phyloP scores from a whole-genome alignment of 2,797 vertebrate species.

The Dromococcyx pavoninus region DNA sequence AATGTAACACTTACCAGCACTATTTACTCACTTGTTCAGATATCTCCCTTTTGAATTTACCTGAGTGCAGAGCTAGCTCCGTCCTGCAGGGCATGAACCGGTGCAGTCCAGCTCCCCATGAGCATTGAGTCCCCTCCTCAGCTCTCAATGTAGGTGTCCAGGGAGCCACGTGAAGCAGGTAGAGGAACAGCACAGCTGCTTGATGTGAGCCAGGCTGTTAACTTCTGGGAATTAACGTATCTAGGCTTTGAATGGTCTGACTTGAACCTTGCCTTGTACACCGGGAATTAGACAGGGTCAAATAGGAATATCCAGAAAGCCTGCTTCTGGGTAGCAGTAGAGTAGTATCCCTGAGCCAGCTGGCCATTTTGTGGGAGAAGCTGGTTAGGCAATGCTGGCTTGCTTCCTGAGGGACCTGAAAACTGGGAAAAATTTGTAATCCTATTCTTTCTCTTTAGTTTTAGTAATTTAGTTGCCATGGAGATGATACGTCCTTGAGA shows the following conservation, averaged over 20 bases:
- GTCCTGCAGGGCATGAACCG: background rate
- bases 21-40: background rate
- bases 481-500: background rate
- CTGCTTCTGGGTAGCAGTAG: background rate
- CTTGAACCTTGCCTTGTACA: background rate
- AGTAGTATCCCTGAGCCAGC: accelerated
- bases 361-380: background rate
- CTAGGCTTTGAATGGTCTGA: background rate
- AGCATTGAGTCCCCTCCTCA: background rate
- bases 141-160: background rate
- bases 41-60: background rate
- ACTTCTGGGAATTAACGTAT: background rate
- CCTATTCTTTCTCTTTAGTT: background rate
- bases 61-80: background rate
- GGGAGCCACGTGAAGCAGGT: background rate
- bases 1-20: background rate
- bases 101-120: background rate
- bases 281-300: background rate
- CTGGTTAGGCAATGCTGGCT: background rate
- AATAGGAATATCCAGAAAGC: background rate
- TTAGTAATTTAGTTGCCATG: background rate
- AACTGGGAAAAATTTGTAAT: background rate
- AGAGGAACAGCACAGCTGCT: background rate
- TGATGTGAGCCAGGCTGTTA: background rate
- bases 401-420: background rate